phyloP scores from a whole-genome alignment of 2,888 invertebrate genomes.

The Acanthosoma haemorrhoidale region DNA sequence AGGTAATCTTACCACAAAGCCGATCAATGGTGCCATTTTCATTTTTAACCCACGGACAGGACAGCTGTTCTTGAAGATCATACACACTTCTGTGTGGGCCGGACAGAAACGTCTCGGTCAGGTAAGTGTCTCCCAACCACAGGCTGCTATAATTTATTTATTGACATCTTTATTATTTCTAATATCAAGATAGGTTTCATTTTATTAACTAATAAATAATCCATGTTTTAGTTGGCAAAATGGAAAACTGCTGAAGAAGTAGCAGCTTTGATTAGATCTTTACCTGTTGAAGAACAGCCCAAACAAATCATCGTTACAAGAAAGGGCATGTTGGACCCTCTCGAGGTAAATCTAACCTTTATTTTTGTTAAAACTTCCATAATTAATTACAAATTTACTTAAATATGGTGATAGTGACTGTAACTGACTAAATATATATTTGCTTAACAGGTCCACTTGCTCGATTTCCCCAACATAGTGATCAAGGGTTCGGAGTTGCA shows the following conservation, averaged over 20 bases:
- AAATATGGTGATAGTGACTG: background rate
- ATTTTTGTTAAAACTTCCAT: background rate
- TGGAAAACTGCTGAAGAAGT: slow-evolving; percentile 99
- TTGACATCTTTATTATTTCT: background rate
- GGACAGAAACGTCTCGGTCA: slow-evolving; percentile 99
- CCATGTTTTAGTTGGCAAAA: slow-evolving; percentile 73
- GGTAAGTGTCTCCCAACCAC: too few species aligned
- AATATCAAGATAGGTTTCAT: background rate
- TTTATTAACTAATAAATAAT: background rate
- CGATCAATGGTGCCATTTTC: slow-evolving; percentile 99
- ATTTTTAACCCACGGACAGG: slow-evolving; percentile 99
- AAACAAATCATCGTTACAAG: slow-evolving; percentile 99
- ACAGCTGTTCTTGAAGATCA: slow-evolving; percentile 97
- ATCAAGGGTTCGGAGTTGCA: slow-evolving; percentile 99
- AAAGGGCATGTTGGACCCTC: slow-evolving; percentile 99
- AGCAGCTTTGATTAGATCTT: slow-evolving; percentile 94
- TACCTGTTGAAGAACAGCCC: slow-evolving; percentile 99
- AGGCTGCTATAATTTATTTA: background rate
- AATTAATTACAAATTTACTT: background rate
- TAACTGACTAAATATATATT: background rate
- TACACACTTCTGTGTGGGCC: slow-evolving; percentile 99
- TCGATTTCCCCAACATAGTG: slow-evolving; percentile 99
- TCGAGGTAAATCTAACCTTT: slow-evolving; percentile 60
- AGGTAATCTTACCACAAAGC: slow-evolving; percentile 97
- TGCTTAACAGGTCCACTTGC: slow-evolving; percentile 70